Evolutionary conservation across 2,888 invertebrate species (phyloP).

Genomic region (Lomographa bimaculata): DNA sequence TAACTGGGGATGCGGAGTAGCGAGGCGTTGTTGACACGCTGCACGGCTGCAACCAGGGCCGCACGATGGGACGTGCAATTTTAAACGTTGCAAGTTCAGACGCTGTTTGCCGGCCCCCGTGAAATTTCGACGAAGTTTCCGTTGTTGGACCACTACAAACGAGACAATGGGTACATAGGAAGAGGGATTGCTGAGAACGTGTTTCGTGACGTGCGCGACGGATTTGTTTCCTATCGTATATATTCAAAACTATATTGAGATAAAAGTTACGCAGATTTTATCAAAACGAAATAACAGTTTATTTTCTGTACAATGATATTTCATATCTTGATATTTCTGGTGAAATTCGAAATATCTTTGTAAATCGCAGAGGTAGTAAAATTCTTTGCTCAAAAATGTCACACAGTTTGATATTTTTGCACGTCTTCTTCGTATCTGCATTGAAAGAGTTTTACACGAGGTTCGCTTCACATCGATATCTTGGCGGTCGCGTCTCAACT

Average conservation of each 20-base stretch:
- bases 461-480: constrained; percentile 33
- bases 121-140: constrained; percentile 66
- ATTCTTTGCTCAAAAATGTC: constrained; percentile 3
- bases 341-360: neutral
- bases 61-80: constrained; percentile 68
- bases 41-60: constrained; percentile 44
- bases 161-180: constrained; percentile 33
- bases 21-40: constrained; percentile 64
- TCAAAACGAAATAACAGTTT: no score
- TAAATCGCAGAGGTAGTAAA: constrained; percentile 7
- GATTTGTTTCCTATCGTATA: constrained; percentile 26
- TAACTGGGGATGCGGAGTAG: constrained; percentile 66
- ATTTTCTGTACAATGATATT: no score
- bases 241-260: constrained; percentile 11
- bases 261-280: constrained; percentile 9
- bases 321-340: neutral
- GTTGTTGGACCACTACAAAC: constrained; percentile 38
- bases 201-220: constrained; percentile 24
- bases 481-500: constrained; percentile 45
- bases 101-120: constrained; percentile 48
- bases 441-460: constrained; percentile 22
- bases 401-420: constrained; percentile 5
- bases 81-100: constrained; percentile 59
- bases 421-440: constrained; percentile 22
- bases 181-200: constrained; percentile 29